Evolutionary conservation across 1,140 invertebrate species (phyloP).

Genomic region (Micrasema minimum): DNA sequence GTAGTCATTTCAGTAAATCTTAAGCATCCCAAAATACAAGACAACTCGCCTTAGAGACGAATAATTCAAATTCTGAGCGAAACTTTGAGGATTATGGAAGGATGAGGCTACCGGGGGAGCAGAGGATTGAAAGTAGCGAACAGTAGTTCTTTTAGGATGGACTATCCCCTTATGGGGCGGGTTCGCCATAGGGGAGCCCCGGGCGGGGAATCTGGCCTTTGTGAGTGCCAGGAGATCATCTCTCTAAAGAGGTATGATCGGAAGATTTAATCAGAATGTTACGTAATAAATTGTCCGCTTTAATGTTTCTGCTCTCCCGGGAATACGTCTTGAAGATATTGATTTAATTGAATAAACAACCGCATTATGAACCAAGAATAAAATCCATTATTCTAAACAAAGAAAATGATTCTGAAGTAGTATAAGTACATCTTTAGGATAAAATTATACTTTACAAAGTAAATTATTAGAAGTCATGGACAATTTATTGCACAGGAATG

Average conservation of each 20-base stretch:
- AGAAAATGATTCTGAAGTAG: too few species aligned
- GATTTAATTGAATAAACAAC: too few species aligned
- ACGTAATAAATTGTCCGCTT: neutral
- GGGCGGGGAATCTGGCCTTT: constrained; percentile 23
- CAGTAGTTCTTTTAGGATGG: constrained; percentile 5
- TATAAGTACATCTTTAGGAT: too few species aligned
- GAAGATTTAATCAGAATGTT: constrained; percentile 9
- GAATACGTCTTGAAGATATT: too few species aligned
- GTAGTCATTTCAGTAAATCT: too few species aligned
- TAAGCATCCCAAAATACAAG: neutral
- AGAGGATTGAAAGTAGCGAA: constrained; percentile 11
- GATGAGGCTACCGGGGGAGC: neutral
- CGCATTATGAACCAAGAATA: too few species aligned
- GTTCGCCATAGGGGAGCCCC: neutral
- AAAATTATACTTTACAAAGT: too few species aligned
- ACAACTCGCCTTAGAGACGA: neutral
- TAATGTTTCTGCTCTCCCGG: neutral
- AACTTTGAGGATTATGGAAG: constrained; percentile 8
- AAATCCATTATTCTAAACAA: too few species aligned
- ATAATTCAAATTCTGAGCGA: neutral
- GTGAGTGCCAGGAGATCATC: constrained; percentile 21
- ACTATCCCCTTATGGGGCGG: constrained; percentile 9
- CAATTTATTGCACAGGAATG: too few species aligned
- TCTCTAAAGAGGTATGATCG: constrained; percentile 15
- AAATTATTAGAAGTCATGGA: too few species aligned